Conservation (phyloP, 2,113 vertebrate genomes). For the Motacilla alba region DNA sequence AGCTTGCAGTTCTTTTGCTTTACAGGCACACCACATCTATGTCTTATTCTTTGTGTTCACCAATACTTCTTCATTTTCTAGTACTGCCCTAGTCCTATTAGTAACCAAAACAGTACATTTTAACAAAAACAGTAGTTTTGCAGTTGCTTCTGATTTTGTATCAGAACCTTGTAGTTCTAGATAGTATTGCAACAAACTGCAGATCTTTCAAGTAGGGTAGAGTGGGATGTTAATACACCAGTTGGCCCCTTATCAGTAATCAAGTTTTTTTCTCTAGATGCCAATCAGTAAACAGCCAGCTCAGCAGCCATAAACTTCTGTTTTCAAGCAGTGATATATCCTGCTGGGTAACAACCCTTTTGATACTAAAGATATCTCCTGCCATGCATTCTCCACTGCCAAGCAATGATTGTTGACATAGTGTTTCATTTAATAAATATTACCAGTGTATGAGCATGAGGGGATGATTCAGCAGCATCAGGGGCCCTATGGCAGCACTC, state of each 20-base stretch:
- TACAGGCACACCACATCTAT: neutral
- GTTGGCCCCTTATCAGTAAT: neutral
- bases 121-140: neutral
- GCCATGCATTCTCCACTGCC: neutral
- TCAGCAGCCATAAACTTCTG: neutral
- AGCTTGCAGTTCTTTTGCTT: neutral
- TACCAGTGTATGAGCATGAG: neutral
- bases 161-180: neutral
- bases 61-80: neutral
- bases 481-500: neutral
- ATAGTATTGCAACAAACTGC: neutral
- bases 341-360: slow-evolving; percentile 25
- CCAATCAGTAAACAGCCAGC: neutral
- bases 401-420: slow-evolving; percentile 32
- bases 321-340: slow-evolving; percentile 6
- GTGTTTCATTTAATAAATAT: slow-evolving; percentile 36
- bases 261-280: neutral
- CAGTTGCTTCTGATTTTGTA: neutral
- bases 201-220: neutral
- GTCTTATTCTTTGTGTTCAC: neutral
- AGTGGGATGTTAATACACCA: neutral
- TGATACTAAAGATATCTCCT: slow-evolving; percentile 12
- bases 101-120: neutral
- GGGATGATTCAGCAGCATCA: slow-evolving; percentile 29
- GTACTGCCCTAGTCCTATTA: neutral